Conservation (phyloP, 2,888 invertebrate genomes). For the Epinotia demarniana region DNA sequence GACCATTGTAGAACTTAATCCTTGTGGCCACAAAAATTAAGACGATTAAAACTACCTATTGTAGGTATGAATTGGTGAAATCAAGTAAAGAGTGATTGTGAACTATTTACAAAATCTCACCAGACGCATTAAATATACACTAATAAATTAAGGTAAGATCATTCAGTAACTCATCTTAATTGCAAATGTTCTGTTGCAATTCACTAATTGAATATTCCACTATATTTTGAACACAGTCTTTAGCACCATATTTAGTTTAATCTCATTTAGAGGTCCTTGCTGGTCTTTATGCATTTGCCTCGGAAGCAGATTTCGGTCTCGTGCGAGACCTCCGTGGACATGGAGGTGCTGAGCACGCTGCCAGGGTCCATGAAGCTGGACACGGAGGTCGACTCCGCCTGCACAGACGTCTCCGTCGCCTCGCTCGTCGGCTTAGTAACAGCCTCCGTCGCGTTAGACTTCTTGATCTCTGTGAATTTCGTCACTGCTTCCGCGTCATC, state of each 20-base stretch:
- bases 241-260: slow-evolving; percentile 60
- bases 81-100: slow-evolving; percentile 72
- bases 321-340: slow-evolving; percentile 92
- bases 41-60: slow-evolving; percentile 40
- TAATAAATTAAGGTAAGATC: slow-evolving; percentile 45
- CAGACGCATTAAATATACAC: slow-evolving; percentile 51
- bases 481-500: slow-evolving; percentile 50
- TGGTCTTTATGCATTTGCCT: slow-evolving; percentile 92
- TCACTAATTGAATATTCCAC: slow-evolving; percentile 51
- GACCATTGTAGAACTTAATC: slow-evolving; percentile 57
- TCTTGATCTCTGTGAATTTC: slow-evolving; percentile 49
- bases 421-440: slow-evolving; percentile 50
- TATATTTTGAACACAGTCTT: slow-evolving; percentile 71
- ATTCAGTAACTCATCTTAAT: slow-evolving; percentile 40
- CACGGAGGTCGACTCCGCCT: slow-evolving; percentile 64
- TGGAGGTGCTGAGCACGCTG: slow-evolving; percentile 88
- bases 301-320: slow-evolving; percentile 96
- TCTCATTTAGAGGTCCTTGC: slow-evolving; percentile 65
- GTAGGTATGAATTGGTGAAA: slow-evolving; percentile 64
- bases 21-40: slow-evolving; percentile 62
- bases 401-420: slow-evolving; percentile 51
- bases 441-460: slow-evolving; percentile 48
- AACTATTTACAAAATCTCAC: slow-evolving; percentile 82
- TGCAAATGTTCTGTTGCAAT: slow-evolving; percentile 47
- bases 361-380: slow-evolving; percentile 81